phyloP scores from a whole-genome alignment of 2,797 vertebrate species.

The Pseudotriccus pelzelni region DNA sequence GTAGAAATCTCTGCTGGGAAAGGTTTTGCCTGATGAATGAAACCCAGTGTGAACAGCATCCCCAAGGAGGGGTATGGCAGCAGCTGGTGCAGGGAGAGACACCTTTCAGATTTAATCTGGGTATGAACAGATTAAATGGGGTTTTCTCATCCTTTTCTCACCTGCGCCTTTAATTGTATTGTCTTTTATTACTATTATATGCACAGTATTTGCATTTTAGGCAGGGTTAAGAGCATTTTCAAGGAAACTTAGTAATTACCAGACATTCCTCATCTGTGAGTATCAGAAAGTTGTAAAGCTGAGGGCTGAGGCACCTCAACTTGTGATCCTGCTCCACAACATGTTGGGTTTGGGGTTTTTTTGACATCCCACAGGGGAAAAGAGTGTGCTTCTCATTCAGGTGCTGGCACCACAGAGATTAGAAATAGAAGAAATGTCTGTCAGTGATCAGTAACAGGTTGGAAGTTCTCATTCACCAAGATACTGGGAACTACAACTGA shows the following conservation, averaged over 20 bases:
- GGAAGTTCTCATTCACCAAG: neutral
- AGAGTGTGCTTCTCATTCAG: neutral
- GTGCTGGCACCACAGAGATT: no score
- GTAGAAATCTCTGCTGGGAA: neutral
- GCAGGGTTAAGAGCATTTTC: neutral
- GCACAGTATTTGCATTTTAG: neutral
- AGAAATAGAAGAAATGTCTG: neutral
- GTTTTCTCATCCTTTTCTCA: neutral
- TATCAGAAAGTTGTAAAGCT: neutral
- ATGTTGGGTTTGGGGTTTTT: rapidly evolving
- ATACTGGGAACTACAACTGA: neutral
- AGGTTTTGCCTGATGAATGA: neutral
- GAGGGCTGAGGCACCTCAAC: neutral
- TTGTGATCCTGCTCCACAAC: neutral
- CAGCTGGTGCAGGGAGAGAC: neutral
- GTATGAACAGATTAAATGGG: neutral
- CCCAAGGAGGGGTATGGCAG: neutral
- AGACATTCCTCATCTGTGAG: neutral
- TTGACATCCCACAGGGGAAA: neutral
- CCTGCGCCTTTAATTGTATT: neutral
- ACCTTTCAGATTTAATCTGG: neutral
- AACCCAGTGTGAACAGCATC: rapidly evolving
- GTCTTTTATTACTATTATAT: neutral
- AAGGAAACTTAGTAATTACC: neutral
- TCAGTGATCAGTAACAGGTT: neutral